These are phyloP conservation scores for Oryctes rhinoceros DNA, from an alignment of 1,140 invertebrate species.

Conservation along the genomic window DNA sequence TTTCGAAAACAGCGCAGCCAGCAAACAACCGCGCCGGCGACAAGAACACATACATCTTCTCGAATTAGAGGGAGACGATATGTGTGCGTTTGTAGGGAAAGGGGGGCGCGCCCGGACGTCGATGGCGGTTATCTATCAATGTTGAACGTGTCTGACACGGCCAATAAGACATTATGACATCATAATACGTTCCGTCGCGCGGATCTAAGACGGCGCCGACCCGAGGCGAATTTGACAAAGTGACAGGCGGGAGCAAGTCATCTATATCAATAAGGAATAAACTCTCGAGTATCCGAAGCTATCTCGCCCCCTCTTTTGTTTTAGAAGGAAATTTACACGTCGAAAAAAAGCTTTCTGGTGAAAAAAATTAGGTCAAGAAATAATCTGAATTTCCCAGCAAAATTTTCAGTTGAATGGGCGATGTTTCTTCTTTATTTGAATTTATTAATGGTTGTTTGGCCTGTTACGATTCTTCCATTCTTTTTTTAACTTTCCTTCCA, in stretches of 20 bases:
- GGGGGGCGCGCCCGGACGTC: not conserved
- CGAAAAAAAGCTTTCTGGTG: no score
- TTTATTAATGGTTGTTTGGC: no score
- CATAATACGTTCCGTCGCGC: not conserved
- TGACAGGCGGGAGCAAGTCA: not conserved
- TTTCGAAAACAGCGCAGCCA: not conserved
- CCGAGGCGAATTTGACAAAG: not conserved
- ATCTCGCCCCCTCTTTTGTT: not conserved
- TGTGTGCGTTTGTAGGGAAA: not conserved
- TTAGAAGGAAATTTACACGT: no score
- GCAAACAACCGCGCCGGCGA: not conserved
- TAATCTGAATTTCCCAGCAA: no score
- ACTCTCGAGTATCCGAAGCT: not conserved
- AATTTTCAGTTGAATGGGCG: no score
- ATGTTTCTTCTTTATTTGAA: no score
- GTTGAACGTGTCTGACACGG: not conserved
- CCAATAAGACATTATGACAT: constrained; percentile 18
- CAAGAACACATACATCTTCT: not conserved
- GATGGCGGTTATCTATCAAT: not conserved
- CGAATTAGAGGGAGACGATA: not conserved
- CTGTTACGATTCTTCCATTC: no score
- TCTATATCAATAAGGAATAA: constrained; percentile 15
- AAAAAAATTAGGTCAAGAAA: no score
- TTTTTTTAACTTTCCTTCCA: no score
- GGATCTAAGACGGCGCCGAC: not conserved